Conservation (phyloP, 1,140 invertebrate genomes). For the Eriocheir sinensis region DNA sequence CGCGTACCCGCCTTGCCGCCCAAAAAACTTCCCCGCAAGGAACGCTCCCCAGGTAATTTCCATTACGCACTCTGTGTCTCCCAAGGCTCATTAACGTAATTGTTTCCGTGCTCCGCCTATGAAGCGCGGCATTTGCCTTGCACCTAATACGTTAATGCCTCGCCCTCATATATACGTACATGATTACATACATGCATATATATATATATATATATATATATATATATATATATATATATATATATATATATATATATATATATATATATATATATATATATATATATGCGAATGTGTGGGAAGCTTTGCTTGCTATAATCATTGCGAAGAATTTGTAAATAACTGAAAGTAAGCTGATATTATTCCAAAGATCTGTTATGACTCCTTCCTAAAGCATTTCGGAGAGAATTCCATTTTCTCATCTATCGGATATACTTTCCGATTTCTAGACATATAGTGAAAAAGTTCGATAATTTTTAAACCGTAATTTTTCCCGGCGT, state of each 20-base stretch:
- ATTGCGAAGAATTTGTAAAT: too few relatives aligned
- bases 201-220: conserved; percentile 28
- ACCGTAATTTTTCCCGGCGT: too few relatives aligned
- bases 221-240: conserved; percentile 27
- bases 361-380: too few relatives aligned
- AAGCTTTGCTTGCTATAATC: too few relatives aligned
- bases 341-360: too few relatives aligned
- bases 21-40: not conserved
- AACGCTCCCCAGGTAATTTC: conserved; percentile 12
- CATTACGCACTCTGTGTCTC: conserved; percentile 27
- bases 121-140: conserved; percentile 21
- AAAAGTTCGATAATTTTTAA: too few relatives aligned
- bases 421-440: too few relatives aligned
- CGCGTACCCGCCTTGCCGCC: not conserved
- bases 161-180: not conserved
- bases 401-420: too few relatives aligned
- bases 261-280: conserved; percentile 27
- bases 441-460: too few relatives aligned
- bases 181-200: too few relatives aligned
- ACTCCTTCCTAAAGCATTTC: too few relatives aligned
- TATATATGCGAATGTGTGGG: not conserved
- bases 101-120: conserved; percentile 48
- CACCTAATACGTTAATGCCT: conserved; percentile 6
- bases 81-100: conserved; percentile 45
- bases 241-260: conserved; percentile 28